A percentile compares a stretch with the other conserved stretches of the same genome.
These are phyloP conservation scores for Meleagris gallopavo DNA, from an alignment of 2,113 vertebrate genomes.

Conservation along the genomic window DNA sequence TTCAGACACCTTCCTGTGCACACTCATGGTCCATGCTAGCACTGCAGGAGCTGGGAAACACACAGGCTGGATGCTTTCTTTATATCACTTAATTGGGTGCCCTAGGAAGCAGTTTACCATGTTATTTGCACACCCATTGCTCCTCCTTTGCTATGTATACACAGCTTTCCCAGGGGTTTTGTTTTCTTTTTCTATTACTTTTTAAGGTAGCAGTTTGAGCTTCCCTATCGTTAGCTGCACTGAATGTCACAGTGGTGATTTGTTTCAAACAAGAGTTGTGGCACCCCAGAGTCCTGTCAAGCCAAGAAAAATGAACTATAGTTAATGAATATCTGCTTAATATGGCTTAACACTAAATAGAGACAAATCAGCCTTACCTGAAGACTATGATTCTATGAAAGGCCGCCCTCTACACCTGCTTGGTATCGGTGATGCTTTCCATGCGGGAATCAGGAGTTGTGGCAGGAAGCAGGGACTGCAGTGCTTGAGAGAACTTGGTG, in stretches of 20 bases:
- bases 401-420: not conserved
- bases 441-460: not conserved
- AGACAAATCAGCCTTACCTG: rapidly evolving
- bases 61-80: not conserved
- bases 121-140: not conserved
- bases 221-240: not conserved
- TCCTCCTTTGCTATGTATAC: not conserved
- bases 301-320: not conserved
- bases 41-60: not conserved
- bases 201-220: not conserved
- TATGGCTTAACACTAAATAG: rapidly evolving
- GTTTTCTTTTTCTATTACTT: not conserved
- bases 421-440: not conserved
- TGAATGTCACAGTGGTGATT: not conserved
- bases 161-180: not conserved
- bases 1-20: not conserved
- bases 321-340: not conserved
- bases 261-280: not conserved
- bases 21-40: not conserved
- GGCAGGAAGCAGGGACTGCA: not conserved
- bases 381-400: not conserved
- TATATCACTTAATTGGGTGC: not conserved
- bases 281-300: not conserved
- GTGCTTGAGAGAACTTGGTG: not conserved
- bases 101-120: not conserved